phyloP scores from a whole-genome alignment of 2,113 vertebrate species.

The Chinchilla lanigera region DNA sequence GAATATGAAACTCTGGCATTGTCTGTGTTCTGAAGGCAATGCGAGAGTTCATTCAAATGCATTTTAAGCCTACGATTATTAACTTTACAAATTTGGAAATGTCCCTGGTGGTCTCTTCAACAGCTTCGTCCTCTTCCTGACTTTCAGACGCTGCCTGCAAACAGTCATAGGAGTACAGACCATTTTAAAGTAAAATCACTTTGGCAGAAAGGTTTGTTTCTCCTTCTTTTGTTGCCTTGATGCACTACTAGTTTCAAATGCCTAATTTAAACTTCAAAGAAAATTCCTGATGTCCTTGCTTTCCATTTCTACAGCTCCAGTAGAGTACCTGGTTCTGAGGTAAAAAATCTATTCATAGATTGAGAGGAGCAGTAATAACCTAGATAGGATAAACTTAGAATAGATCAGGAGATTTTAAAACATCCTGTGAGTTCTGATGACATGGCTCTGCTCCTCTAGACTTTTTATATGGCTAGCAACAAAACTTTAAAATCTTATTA shows the following conservation, averaged over 20 bases:
- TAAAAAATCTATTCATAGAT: constrained; percentile 74
- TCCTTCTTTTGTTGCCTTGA: constrained; percentile 75
- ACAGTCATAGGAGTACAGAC: constrained; percentile 77
- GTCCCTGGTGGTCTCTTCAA: constrained; percentile 80
- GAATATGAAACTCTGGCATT: constrained; percentile 17
- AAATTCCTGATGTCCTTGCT: constrained; percentile 76
- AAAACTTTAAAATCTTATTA: not conserved
- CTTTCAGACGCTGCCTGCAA: constrained; percentile 81
- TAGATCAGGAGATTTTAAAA: constrained; percentile 19
- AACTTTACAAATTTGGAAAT: constrained; percentile 64
- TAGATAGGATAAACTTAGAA: constrained; percentile 39
- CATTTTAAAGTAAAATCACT: constrained; percentile 84
- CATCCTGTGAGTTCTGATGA: not conserved
- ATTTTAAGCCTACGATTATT: constrained; percentile 77
- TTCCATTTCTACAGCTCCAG: constrained; percentile 69
- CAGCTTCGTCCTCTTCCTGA: constrained; percentile 82
- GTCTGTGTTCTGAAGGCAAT: constrained; percentile 29
- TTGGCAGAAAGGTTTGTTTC: constrained; percentile 74
- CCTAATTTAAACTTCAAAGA: constrained; percentile 82
- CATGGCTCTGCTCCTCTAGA: not conserved
- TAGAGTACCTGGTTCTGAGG: constrained; percentile 53
- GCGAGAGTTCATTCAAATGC: constrained; percentile 71
- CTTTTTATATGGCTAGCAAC: not conserved
- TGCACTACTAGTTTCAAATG: constrained; percentile 77
- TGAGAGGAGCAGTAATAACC: constrained; percentile 41